Evolutionary conservation across 1,140 invertebrate species (phyloP).

Genomic region (Drosophila pseudoananassae): DNA sequence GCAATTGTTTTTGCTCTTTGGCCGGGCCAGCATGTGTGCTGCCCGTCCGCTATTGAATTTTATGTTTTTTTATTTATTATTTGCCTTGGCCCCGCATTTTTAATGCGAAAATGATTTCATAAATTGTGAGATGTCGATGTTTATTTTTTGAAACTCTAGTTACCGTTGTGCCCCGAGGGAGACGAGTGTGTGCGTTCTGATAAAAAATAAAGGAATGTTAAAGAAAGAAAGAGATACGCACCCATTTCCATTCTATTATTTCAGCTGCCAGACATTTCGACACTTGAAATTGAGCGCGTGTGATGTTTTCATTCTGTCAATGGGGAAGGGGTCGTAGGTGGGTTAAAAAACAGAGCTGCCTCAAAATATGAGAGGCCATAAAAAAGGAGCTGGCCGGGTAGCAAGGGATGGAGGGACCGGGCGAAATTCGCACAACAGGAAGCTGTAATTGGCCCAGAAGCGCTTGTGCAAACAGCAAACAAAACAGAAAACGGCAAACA

Average conservation of each 20-base stretch:
- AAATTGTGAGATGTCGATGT: constrained; percentile 44
- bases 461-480: constrained; percentile 49
- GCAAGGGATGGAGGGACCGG: constrained; percentile 18
- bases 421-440: constrained; percentile 72
- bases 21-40: constrained; percentile 53
- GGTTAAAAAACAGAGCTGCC: constrained; percentile 20
- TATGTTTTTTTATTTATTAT: constrained; percentile 16
- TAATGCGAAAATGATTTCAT: constrained; percentile 74
- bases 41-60: constrained; percentile 43
- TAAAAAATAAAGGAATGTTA: constrained; percentile 6
- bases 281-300: constrained; percentile 76
- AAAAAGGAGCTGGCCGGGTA: constrained; percentile 19
- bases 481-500: constrained; percentile 37
- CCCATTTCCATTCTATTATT: constrained; percentile 69
- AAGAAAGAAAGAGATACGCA: constrained; percentile 16
- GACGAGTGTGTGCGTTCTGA: background rate
- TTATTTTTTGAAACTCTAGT: constrained; percentile 64
- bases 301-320: constrained; percentile 66
- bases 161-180: constrained; percentile 26
- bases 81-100: constrained; percentile 37
- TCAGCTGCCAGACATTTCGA: constrained; percentile 77
- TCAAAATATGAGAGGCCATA: constrained; percentile 6
- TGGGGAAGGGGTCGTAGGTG: constrained; percentile 28
- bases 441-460: constrained; percentile 71
- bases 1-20: constrained; percentile 54